A percentile compares a stretch with the other conserved stretches of the same genome.
Evolutionary conservation across 2,888 invertebrate species (phyloP).

Genomic region (Hesperia comma): DNA sequence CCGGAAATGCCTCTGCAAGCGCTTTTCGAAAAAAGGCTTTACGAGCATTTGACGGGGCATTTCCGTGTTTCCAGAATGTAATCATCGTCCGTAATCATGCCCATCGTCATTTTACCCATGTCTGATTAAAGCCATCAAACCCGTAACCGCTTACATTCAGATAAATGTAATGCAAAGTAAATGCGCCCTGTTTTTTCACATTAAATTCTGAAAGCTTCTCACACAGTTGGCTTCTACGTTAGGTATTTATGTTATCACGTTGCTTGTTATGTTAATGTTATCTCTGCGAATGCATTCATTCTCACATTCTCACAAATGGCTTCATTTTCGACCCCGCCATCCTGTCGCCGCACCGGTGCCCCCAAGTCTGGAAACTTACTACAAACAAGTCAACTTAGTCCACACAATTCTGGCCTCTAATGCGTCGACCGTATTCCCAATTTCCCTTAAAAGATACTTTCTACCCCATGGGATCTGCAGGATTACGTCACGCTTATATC

Average conservation of each 20-base stretch:
- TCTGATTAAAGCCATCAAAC: no score
- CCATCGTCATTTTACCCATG: no score
- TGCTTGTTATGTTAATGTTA: slow-evolving; percentile 1
- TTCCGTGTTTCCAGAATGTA: no score
- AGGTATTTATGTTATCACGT: neutral
- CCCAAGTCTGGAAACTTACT: slow-evolving; percentile 41
- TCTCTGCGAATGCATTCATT: slow-evolving; percentile 11
- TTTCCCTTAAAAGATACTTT: slow-evolving; percentile 8
- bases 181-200: no score
- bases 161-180: no score
- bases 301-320: slow-evolving; percentile 33
- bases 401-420: slow-evolving; percentile 32
- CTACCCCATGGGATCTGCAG: slow-evolving; percentile 21
- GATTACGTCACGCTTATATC: slow-evolving; percentile 37
- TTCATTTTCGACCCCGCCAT: slow-evolving; percentile 40
- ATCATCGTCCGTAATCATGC: no score
- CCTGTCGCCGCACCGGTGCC: slow-evolving; percentile 45
- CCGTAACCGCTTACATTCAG: no score
- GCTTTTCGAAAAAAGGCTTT: no score
- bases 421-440: neutral
- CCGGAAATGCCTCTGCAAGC: no score
- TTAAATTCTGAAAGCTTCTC: neutral
- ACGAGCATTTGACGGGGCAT: no score
- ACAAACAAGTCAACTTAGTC: slow-evolving; percentile 8
- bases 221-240: neutral